A percentile compares a stretch with the other conserved stretches of the same genome.
These are phyloP conservation scores for Edolisoma coerulescens DNA, from an alignment of 2,113 vertebrate genomes.

Conservation along the genomic window DNA sequence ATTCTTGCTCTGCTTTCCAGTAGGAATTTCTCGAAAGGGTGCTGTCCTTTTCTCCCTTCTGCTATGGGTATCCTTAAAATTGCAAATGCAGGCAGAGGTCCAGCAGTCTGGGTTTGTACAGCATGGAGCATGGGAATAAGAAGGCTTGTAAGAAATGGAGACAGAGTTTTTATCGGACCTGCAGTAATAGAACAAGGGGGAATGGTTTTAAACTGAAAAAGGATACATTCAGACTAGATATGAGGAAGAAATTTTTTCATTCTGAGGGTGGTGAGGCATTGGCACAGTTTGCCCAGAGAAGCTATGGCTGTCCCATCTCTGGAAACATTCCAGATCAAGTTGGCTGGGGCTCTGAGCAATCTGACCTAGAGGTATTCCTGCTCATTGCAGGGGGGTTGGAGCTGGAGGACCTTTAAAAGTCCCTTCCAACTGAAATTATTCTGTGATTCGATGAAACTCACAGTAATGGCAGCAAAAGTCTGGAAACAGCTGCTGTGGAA, in stretches of 20 bases:
- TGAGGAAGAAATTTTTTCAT: background rate
- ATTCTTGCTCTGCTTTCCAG: background rate
- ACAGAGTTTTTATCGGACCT: background rate
- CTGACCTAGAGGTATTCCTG: background rate
- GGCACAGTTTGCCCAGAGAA: background rate
- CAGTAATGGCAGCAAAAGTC: background rate
- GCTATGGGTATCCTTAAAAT: background rate
- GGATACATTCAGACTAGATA: background rate
- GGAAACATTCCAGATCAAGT: background rate
- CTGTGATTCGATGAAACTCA: background rate
- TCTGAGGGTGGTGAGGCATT: accelerated
- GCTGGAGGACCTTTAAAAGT: accelerated
- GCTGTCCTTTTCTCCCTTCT: background rate
- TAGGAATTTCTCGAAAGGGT: background rate
- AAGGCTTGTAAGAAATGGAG: background rate
- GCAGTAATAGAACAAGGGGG: accelerated
- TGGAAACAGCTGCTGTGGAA: background rate
- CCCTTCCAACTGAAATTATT: background rate
- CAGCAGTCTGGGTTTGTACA: background rate
- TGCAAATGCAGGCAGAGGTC: background rate
- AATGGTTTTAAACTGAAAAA: background rate
- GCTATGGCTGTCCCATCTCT: background rate
- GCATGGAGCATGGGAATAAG: too few relatives aligned
- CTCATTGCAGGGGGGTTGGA: accelerated
- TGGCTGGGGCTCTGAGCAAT: background rate